A percentile compares a stretch with the other conserved stretches of the same genome.
Evolutionary conservation across 2,113 vertebrate genomes (phyloP).

Genomic region (Meles meles): DNA sequence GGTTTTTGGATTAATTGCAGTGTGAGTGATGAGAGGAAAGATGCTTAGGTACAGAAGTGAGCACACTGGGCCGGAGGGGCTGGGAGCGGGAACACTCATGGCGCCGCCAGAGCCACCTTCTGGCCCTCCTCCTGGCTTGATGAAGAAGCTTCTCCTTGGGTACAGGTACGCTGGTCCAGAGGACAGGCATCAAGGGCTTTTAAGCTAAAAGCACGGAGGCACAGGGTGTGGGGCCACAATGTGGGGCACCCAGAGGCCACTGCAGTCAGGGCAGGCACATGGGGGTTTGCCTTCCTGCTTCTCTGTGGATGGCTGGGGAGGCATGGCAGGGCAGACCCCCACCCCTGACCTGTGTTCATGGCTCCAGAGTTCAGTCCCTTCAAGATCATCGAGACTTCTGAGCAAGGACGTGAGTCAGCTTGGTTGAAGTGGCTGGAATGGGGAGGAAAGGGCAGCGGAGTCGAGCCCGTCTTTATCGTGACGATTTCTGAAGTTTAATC

Average conservation of each 20-base stretch:
- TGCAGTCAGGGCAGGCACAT: rapidly evolving
- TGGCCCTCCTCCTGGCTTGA: not conserved
- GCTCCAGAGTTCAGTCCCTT: not conserved
- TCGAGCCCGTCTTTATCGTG: rapidly evolving
- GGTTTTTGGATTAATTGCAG: rapidly evolving
- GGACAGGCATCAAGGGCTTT: no score
- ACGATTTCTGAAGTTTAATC: rapidly evolving
- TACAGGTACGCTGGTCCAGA: not conserved
- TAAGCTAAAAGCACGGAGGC: not conserved
- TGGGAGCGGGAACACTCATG: not conserved
- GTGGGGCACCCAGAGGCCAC: rapidly evolving
- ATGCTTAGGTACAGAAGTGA: rapidly evolving
- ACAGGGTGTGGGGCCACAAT: rapidly evolving
- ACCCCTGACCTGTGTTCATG: rapidly evolving
- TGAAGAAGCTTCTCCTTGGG: not conserved
- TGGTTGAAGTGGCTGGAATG: rapidly evolving
- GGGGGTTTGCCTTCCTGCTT: not conserved
- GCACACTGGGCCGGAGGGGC: rapidly evolving
- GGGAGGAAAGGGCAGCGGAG: rapidly evolving
- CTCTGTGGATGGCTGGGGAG: rapidly evolving
- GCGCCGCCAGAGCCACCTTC: rapidly evolving
- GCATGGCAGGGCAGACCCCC: not conserved
- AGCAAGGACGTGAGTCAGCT: rapidly evolving
- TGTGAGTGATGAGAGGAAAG: rapidly evolving
- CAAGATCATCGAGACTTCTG: rapidly evolving